phyloP scores from a whole-genome alignment of 2,797 vertebrate genomes.

The Pelobates cultripes region DNA sequence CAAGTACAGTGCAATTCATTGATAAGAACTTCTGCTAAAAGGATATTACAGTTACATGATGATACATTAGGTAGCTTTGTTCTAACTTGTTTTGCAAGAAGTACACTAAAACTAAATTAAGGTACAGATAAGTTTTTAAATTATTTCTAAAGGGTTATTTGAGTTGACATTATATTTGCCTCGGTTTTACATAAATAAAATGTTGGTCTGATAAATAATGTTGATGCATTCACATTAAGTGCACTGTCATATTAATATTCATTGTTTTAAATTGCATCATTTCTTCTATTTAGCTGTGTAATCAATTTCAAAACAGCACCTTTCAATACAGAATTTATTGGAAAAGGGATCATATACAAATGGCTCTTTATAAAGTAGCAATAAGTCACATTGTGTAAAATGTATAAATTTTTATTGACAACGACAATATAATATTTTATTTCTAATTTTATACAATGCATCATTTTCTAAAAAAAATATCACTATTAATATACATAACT shows the following conservation, averaged over 20 bases:
- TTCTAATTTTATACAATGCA: not conserved
- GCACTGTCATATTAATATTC: no score
- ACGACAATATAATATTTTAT: not conserved
- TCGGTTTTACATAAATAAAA: no score
- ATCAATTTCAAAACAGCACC: no score
- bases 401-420: not conserved
- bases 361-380: not conserved
- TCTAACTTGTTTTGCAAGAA: constrained; percentile 19
- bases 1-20: constrained; percentile 69
- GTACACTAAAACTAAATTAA: constrained; percentile 30
- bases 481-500: not conserved
- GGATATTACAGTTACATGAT: constrained; percentile 58
- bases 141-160: no score
- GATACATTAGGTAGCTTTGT: constrained; percentile 32
- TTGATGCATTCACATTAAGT: no score
- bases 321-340: no score
- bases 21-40: constrained; percentile 72
- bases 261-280: no score
- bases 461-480: no score
- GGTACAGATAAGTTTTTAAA: not conserved
- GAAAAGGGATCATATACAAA: not conserved
- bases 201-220: no score
- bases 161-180: no score
- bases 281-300: no score
- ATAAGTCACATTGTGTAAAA: not conserved